phyloP scores from a whole-genome alignment of 2,888 invertebrate species.

The Acleris emargana region DNA sequence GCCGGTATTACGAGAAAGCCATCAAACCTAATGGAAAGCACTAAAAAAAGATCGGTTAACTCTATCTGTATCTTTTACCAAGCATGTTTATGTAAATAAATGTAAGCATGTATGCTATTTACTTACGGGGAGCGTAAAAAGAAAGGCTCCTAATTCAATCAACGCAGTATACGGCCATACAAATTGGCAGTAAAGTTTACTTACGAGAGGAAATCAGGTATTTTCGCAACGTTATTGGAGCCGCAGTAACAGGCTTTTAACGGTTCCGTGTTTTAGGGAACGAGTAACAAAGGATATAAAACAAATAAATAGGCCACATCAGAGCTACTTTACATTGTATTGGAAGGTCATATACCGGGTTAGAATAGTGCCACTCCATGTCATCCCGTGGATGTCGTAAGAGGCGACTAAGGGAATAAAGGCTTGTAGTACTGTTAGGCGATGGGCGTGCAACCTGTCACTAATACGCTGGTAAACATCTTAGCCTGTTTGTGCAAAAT shows the following conservation, averaged over 20 bases:
- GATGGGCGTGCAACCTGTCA: too few species aligned
- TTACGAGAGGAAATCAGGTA: slow-evolving; percentile 12
- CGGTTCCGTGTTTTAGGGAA: not conserved
- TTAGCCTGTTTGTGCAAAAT: too few species aligned
- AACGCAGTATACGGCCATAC: slow-evolving; percentile 10
- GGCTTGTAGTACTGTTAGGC: too few species aligned
- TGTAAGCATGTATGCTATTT: slow-evolving; percentile 1
- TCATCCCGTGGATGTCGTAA: too few species aligned
- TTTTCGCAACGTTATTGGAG: not conserved
- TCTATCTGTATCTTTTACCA: not conserved
- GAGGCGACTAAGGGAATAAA: too few species aligned
- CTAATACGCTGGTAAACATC: too few species aligned
- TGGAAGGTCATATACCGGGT: not conserved
- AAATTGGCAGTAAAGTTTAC: slow-evolving; percentile 17
- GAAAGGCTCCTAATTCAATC: slow-evolving; percentile 15
- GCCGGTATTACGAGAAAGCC: too few species aligned
- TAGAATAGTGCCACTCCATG: too few species aligned
- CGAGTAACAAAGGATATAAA: not conserved
- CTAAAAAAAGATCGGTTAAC: too few species aligned
- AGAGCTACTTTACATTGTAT: not conserved
- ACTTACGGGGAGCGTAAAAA: not conserved
- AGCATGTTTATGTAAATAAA: not conserved
- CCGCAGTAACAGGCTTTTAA: not conserved
- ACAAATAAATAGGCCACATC: too few species aligned
- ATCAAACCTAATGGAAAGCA: too few species aligned